phyloP scores from a whole-genome alignment of 2,113 vertebrate species.

The Pomatostomus ruficeps region DNA sequence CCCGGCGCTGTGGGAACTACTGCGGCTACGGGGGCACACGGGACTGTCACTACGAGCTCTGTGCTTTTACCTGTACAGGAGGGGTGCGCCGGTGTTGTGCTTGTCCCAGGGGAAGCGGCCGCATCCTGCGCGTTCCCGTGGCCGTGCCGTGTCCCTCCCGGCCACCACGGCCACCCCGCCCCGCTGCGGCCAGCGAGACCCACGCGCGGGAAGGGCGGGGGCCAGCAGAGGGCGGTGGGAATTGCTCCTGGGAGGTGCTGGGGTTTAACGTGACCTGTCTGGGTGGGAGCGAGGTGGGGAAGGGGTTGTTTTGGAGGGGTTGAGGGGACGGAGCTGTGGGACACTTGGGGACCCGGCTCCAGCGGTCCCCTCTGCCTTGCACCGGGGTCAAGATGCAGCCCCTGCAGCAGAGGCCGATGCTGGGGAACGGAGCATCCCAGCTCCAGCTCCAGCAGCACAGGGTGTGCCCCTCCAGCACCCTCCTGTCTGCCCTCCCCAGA shows the following conservation, averaged over 20 bases:
- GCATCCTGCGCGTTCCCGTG: not conserved
- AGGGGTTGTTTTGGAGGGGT: not conserved
- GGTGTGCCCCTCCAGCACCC: not conserved
- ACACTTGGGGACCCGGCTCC: fast-evolving
- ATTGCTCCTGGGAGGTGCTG: not conserved
- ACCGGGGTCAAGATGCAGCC: not conserved
- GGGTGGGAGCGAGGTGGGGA: not conserved
- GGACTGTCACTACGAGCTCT: not conserved
- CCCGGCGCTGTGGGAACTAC: not conserved
- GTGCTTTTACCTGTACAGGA: slow-evolving; percentile 46
- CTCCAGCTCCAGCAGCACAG: not conserved
- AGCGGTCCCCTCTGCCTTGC: not conserved
- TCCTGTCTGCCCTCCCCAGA: not conserved
- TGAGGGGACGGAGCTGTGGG: not conserved
- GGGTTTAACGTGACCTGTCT: not conserved
- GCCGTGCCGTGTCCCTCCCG: fast-evolving
- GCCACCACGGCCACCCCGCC: not conserved
- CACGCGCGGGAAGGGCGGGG: not conserved
- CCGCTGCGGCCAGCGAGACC: not conserved
- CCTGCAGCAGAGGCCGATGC: fast-evolving
- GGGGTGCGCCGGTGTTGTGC: not conserved
- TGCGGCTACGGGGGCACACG: not conserved
- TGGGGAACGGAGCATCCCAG: not conserved
- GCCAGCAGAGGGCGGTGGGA: not conserved
- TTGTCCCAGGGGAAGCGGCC: not conserved